Base-by-base conservation (phyloP, 2,888 invertebrate species). In the Dryomyza anilis region DNA sequence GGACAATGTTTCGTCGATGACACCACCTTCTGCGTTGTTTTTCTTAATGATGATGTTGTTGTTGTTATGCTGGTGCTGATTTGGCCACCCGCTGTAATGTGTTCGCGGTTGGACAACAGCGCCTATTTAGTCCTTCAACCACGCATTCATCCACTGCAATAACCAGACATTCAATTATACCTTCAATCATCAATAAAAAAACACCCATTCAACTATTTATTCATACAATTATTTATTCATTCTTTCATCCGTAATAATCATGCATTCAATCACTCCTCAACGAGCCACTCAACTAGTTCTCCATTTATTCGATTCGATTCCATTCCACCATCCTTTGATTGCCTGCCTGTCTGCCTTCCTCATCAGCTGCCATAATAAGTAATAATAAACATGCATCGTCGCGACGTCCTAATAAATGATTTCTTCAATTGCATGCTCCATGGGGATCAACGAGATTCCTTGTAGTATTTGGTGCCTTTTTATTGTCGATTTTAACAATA, bases 71-170 rank as follows among this genome's bases (percentile, higher is more conserved):
- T 43, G 53, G 30, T 16, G 30, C 19, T 29, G 29, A 52, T 52
- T 52, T 48, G n/a, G 50, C 50, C 46, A 69, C 71, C 71, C 68
- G 72, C 70, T 71, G 71, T 60, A 65, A 67, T 55, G n/a, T n/a
- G n/a, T n/a, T n/a, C n/a, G n/a, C n/a, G n/a, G n/a, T n/a, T n/a
- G n/a, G n/a, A n/a, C n/a, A n/a, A n/a, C n/a, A n/a, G n/a, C n/a
- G n/a, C n/a, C n/a, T n/a, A n/a, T n/a, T n/a, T n/a, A n/a, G n/a
- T n/a, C n/a, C n/a, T n/a, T n/a, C n/a, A n/a, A n/a, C n/a, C n/a
- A n/a, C n/a, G n/a, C n/a, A n/a, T n/a, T n/a, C n/a, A n/a, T n/a
- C n/a, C n/a, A n/a, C n/a, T n/a, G n/a, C n/a, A n/a, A n/a, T n/a
- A n/a, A n/a, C n/a, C n/a, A n/a, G n/a, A n/a, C n/a, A n/a, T n/a